phyloP scores from a whole-genome alignment of 2,888 invertebrate genomes.

The Nyleta sp. region DNA sequence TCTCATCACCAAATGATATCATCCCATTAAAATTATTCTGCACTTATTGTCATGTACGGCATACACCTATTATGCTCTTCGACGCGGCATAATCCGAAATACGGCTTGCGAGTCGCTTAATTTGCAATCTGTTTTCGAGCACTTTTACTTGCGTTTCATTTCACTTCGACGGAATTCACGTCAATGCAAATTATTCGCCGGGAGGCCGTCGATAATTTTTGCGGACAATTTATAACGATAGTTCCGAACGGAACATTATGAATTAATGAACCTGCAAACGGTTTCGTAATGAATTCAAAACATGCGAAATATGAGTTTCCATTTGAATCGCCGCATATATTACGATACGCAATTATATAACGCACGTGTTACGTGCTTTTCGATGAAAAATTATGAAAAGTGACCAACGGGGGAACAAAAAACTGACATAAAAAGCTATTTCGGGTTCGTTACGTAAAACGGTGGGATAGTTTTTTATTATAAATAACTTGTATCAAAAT shows the following conservation, averaged over 20 bases:
- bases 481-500: no score
- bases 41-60: no score
- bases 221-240: background rate
- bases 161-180: background rate
- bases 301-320: constrained; percentile 38
- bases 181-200: background rate
- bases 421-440: background rate
- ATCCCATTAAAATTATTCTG: no score
- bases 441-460: no score
- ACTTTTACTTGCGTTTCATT: background rate
- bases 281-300: constrained; percentile 22
- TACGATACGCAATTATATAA: constrained; percentile 27
- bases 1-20: no score
- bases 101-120: no score
- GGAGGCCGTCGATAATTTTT: background rate
- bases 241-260: constrained; percentile 7
- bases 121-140: no score
- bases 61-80: no score
- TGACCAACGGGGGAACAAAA: background rate
- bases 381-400: background rate
- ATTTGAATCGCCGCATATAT: constrained; percentile 22
- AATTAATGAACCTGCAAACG: constrained; percentile 3
- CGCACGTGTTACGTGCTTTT: constrained; percentile 4
- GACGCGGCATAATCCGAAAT: no score
- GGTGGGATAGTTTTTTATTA: no score